Base-by-base conservation (phyloP, 2,113 vertebrate species). In the Spermophilus dauricus region DNA sequence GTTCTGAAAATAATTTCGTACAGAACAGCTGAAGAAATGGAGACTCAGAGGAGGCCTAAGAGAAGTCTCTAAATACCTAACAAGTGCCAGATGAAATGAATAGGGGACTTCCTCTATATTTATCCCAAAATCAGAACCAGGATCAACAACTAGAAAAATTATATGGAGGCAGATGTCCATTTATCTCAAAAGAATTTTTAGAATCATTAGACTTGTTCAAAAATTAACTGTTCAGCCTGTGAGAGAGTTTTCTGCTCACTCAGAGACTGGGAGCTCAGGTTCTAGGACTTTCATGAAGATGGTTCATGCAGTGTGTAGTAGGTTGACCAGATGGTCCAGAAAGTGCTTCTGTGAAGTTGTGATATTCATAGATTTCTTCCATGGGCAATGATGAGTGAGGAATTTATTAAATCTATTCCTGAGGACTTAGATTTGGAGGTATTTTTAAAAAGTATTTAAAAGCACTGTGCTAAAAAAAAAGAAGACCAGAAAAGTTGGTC, bases 1-100 rank as follows among this genome's bases (percentile, higher is more conserved):
- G 9, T 30, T 94, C 45, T 87, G 34, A 13, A 94, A 96, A 58
- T 73, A 16, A 77, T 37, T 77, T 89, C 61, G 86, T 89, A 56
- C 94, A 83, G 32, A 85, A n/a, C 28, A 67, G 30, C 42, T 61
- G 56, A 84, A 76, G 18, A 75, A 51, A 69, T 39, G 11, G 63
- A 70, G 11, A 78, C 11, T 95, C 37, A 83, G 28, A 42, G 58
- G 11, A 42, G 82, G 2, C 16, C 26, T 34, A 5, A 45, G 2
- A 37, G 37, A 1, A 14, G 2, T 34, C 58, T 86, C 89, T 45
- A n/a, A 63, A 51, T 61, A 39, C n/a, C 13, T 32, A 32, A 37
- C 34, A 37, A 70, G 45, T 11, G 4, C 11, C 32, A 90, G 69
- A 63, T 67, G 24, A 73, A 39, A 69, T 14, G 61, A 83, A 51